A percentile compares a stretch with the other conserved stretches of the same genome.
Evolutionary conservation across 2,888 invertebrate species (phyloP).

Genomic region (Cenopis cana): DNA sequence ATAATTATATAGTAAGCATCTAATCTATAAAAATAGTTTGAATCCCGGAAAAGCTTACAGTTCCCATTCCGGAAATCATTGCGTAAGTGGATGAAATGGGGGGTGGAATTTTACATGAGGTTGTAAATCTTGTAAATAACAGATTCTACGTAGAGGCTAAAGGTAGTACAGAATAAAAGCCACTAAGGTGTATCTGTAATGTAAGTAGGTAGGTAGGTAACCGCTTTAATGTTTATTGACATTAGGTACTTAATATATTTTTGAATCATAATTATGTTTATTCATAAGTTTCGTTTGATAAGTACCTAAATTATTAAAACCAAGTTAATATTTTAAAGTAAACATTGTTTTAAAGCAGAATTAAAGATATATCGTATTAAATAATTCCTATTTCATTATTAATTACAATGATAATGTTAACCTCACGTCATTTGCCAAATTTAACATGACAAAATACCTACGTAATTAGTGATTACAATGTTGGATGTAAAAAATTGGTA

Average conservation of each 20-base stretch:
- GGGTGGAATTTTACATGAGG: background rate
- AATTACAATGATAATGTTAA: background rate
- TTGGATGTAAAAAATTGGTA: background rate
- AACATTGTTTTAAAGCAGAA: background rate
- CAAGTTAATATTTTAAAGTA: background rate
- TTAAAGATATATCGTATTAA: background rate
- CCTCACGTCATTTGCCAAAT: background rate
- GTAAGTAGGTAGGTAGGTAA: background rate
- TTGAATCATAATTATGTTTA: background rate
- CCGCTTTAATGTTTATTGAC: background rate
- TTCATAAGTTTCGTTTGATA: background rate
- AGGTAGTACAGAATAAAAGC: background rate
- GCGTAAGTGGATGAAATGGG: background rate
- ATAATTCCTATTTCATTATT: background rate
- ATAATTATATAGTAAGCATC: too few relatives aligned
- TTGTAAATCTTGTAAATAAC: too few relatives aligned
- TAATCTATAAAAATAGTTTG: too few relatives aligned
- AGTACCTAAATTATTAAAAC: background rate
- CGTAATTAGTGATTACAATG: background rate
- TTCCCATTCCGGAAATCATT: too few relatives aligned
- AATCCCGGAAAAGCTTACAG: too few relatives aligned
- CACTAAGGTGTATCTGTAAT: too few relatives aligned
- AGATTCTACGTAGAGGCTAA: background rate
- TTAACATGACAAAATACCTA: background rate
- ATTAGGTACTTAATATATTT: background rate